These are phyloP conservation scores for Microcaecilia unicolor DNA, from an alignment of 2,797 vertebrate species.

Conservation along the genomic window DNA sequence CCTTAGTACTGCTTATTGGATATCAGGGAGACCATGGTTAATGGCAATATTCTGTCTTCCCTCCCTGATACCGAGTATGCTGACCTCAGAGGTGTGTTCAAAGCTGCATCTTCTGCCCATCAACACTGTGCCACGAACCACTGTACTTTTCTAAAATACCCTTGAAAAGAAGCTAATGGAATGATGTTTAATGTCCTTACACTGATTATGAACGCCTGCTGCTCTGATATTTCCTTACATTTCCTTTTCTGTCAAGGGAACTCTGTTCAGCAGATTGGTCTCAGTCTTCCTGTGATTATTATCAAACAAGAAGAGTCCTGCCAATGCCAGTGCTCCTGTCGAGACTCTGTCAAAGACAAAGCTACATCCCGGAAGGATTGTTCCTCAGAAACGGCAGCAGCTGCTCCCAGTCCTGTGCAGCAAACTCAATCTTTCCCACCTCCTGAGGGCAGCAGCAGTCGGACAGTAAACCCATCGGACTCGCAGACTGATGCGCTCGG, in stretches of 20 bases:
- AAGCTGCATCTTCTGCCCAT: too few species aligned
- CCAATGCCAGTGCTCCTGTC: constrained; percentile 94
- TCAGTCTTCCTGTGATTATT: constrained; percentile 96
- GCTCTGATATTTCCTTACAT: constrained; percentile 1
- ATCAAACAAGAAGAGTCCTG: constrained; percentile 98
- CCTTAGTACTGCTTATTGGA: too few species aligned
- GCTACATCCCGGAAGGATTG: constrained; percentile 57
- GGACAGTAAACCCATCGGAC: constrained; percentile 46
- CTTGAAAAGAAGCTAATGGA: constrained; percentile 6
- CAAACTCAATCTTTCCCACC: constrained; percentile 38
- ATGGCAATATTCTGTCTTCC: too few species aligned
- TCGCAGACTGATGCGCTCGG: constrained; percentile 65
- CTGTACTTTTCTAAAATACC: neutral
- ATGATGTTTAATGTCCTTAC: too few species aligned
- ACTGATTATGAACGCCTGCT: too few species aligned
- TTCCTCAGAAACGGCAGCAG: constrained; percentile 33
- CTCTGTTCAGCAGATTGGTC: constrained; percentile 91
- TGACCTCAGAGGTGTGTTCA: too few species aligned
- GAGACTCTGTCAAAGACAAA: constrained; percentile 87
- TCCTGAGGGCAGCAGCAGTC: constrained; percentile 47
- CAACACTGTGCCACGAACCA: too few species aligned
- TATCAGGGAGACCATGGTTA: too few species aligned
- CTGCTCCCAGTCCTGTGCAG: constrained; percentile 32
- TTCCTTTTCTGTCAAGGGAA: constrained; percentile 62
- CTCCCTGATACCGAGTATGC: too few species aligned